A percentile compares a stretch with the other conserved stretches of the same genome.
These are phyloP conservation scores for Hippocampus mohnikei DNA, from an alignment of 2,113 vertebrate species.

Conservation along the genomic window DNA sequence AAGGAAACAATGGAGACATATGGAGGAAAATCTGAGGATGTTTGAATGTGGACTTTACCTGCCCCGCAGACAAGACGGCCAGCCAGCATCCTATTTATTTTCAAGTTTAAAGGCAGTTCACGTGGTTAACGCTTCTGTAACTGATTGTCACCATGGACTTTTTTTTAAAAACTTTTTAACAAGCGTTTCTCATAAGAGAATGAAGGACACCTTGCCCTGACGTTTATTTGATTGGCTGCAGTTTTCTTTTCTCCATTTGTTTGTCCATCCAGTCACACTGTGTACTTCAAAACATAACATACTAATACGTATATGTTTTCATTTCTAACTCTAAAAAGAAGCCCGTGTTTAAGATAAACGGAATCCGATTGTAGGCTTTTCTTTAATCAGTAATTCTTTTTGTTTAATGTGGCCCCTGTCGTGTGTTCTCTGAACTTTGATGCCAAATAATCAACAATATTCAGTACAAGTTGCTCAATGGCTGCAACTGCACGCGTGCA, in stretches of 20 bases:
- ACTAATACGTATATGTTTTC: background rate
- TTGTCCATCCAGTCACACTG: slow-evolving; percentile 8
- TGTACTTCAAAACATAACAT: slow-evolving; percentile 3
- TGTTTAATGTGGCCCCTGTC: slow-evolving; percentile 10
- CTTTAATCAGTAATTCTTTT: background rate
- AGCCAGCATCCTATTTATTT: slow-evolving; percentile 23
- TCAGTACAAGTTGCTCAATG: background rate
- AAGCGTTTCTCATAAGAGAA: slow-evolving; percentile 10
- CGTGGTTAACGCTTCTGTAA: slow-evolving; percentile 11
- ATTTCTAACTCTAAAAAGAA: background rate
- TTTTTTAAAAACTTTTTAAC: slow-evolving; percentile 7
- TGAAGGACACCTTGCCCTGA: slow-evolving; percentile 1
- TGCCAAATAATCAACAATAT: slow-evolving; percentile 8
- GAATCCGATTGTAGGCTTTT: background rate
- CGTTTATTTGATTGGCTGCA: slow-evolving; percentile 7
- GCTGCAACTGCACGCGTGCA: background rate
- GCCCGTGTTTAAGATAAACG: background rate
- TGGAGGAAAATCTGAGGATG: slow-evolving; percentile 49
- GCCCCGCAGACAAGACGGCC: slow-evolving; percentile 22
- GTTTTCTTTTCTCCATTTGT: slow-evolving; percentile 22
- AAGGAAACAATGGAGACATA: slow-evolving; percentile 46
- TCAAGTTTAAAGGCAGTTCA: slow-evolving; percentile 21
- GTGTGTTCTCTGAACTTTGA: slow-evolving; percentile 1
- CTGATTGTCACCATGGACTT: slow-evolving; percentile 5
- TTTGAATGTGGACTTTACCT: slow-evolving; percentile 47